Percentiles rank a stretch among this genome's conserved stretches.
Conservation (phyloP, 2,888 invertebrate species). For the Agonum fuliginosum region DNA sequence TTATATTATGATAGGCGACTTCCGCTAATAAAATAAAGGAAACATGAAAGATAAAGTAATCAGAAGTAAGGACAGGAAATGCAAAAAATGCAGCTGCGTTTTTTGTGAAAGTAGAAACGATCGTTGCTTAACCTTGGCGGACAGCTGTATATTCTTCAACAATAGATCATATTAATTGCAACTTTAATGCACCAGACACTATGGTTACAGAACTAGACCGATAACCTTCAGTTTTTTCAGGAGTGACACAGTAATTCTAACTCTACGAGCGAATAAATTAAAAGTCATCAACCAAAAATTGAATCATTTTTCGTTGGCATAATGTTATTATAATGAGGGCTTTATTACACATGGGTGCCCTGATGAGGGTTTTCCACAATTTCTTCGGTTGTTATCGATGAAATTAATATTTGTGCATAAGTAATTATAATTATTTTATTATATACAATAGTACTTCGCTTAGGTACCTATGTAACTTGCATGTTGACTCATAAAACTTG, state of each 20-base stretch:
- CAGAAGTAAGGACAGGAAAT: conserved; percentile 56
- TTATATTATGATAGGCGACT: conserved; percentile 39
- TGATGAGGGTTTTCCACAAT: too few species aligned
- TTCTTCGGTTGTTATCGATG: too few species aligned
- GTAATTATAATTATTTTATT: too few species aligned
- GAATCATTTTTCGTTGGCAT: conserved; percentile 1
- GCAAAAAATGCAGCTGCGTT: conserved; percentile 55
- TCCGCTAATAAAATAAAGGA: conserved; percentile 57
- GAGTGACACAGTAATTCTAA: conserved; percentile 20
- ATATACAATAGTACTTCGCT: too few species aligned
- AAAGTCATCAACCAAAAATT: background rate
- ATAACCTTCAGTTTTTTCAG: conserved; percentile 1
- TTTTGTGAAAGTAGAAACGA: conserved; percentile 41
- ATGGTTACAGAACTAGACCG: conserved; percentile 7
- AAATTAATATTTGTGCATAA: too few species aligned
- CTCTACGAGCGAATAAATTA: background rate
- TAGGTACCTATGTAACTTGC: too few species aligned
- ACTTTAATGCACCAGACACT: background rate
- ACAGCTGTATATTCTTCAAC: conserved; percentile 10
- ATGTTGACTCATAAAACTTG: too few species aligned
- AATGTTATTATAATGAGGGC: conserved; percentile 21
- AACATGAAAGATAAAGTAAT: conserved; percentile 54
- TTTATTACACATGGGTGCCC: conserved; percentile 26
- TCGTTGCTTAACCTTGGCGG: conserved; percentile 23
- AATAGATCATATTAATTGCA: conserved; percentile 36